Evolutionary conservation across 2,797 vertebrate species (phyloP).

Genomic region (Rhincodon typus): DNA sequence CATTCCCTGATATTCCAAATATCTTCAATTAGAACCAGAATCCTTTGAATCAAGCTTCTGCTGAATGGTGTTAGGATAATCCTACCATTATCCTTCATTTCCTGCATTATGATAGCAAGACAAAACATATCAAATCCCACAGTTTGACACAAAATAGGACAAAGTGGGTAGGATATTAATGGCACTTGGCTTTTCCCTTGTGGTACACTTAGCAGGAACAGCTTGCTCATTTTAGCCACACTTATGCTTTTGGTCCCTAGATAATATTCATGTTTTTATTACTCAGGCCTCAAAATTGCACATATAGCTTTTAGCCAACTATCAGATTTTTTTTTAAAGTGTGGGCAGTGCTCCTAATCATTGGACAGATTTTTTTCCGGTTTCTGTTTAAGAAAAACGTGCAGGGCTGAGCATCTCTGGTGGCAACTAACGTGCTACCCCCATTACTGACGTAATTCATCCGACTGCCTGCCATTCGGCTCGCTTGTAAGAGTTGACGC

Average conservation of each 20-base stretch:
- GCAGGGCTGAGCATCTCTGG: too few species aligned
- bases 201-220: not conserved
- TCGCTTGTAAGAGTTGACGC: too few species aligned
- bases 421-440: too few species aligned
- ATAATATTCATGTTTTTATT: not conserved
- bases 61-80: not conserved
- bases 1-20: not conserved
- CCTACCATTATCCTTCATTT: not conserved
- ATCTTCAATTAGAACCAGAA: not conserved
- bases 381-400: too few species aligned
- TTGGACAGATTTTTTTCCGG: too few species aligned
- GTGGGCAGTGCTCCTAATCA: not conserved
- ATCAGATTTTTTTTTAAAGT: too few species aligned
- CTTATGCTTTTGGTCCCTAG: not conserved
- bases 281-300: not conserved
- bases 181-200: not conserved
- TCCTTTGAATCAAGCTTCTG: not conserved
- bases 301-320: not conserved
- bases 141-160: not conserved
- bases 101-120: not conserved
- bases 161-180: not conserved
- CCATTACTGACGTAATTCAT: too few species aligned
- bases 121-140: not conserved
- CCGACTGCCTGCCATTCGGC: too few species aligned
- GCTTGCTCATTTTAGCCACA: slow-evolving; percentile 14